Conservation (phyloP, 2,797 vertebrate species). For the Anniella stebbinsi region DNA sequence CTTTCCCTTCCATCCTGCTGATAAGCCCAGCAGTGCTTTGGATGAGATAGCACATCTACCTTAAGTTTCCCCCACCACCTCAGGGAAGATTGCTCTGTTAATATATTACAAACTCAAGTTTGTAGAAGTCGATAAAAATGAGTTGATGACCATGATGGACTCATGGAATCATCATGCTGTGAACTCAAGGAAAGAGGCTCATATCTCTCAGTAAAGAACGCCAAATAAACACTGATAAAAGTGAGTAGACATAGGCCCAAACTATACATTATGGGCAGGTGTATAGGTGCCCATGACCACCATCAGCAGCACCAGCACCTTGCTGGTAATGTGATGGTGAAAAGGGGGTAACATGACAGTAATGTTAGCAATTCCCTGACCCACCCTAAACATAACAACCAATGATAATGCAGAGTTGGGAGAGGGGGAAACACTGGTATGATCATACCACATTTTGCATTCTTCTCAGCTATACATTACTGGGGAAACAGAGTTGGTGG, state of each 20-base stretch:
- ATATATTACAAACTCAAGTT: not conserved
- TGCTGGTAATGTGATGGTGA: not conserved
- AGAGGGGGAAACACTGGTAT: not conserved
- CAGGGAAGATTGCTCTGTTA: no score
- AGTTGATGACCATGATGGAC: not conserved
- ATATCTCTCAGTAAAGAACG: not conserved
- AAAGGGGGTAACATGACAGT: no score
- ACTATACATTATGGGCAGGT: not conserved
- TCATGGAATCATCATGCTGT: no score
- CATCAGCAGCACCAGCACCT: not conserved
- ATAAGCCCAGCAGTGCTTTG: no score
- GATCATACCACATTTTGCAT: not conserved
- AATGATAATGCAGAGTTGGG: not conserved
- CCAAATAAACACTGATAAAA: not conserved
- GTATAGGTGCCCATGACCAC: not conserved
- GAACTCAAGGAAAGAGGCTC: no score
- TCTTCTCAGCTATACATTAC: not conserved
- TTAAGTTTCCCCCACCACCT: no score
- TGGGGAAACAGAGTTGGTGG: not conserved
- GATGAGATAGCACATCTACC: no score
- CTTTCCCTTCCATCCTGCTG: no score
- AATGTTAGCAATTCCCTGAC: no score
- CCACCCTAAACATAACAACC: not conserved
- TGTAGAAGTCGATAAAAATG: not conserved
- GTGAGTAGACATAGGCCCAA: not conserved